phyloP scores from a whole-genome alignment of 2,888 invertebrate genomes.

The Tridacna crocea region DNA sequence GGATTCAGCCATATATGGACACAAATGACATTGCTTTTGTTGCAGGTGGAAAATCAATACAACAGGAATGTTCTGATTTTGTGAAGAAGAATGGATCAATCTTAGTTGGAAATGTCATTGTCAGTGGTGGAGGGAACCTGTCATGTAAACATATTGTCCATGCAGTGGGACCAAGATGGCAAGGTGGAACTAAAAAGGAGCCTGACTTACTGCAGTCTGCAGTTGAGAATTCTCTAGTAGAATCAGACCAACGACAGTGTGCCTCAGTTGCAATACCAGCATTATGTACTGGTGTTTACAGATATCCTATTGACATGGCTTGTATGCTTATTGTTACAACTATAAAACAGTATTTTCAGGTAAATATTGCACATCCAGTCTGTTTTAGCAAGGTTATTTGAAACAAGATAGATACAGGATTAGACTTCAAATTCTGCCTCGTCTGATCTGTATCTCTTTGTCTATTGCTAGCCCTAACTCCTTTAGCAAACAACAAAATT shows the following conservation, averaged over 20 bases:
- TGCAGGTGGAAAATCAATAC: constrained; percentile 69
- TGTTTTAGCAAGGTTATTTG: no score
- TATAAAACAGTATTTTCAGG: constrained; percentile 43
- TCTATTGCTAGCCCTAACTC: background rate
- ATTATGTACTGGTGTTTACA: constrained; percentile 68
- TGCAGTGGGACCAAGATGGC: constrained; percentile 64
- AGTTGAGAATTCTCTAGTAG: constrained; percentile 46
- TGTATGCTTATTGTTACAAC: constrained; percentile 53
- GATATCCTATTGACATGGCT: constrained; percentile 42
- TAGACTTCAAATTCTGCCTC: no score
- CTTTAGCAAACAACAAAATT: background rate
- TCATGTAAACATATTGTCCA: constrained; percentile 2
- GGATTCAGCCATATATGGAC: background rate
- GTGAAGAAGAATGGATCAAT: constrained; percentile 43
- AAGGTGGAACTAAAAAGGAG: constrained; percentile 54
- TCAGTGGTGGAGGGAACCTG: constrained; percentile 51
- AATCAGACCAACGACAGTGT: constrained; percentile 30
- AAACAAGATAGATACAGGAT: no score
- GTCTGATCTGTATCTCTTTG: background rate
- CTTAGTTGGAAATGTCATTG: constrained; percentile 52
- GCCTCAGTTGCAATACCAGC: constrained; percentile 73
- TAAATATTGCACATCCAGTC: background rate
- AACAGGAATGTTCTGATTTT: constrained; percentile 64
- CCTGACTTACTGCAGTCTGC: constrained; percentile 43
- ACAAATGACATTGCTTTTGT: background rate